Conservation (phyloP, 2,888 invertebrate genomes). For the Baronia brevicornis region DNA sequence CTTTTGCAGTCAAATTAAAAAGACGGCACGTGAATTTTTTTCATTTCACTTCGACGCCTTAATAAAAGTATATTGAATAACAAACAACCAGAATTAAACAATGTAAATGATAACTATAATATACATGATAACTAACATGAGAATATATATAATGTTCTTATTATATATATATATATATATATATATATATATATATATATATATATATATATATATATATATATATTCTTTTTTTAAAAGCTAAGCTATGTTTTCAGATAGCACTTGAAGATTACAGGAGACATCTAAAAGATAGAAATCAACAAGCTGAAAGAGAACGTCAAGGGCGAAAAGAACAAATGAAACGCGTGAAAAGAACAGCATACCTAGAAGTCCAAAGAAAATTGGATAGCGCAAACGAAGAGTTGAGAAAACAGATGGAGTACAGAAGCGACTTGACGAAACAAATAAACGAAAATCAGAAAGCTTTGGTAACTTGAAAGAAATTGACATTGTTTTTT, state of each 20-base stretch:
- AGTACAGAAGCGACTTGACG: slow-evolving; percentile 46
- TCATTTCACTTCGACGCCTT: no score
- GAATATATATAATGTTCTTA: no score
- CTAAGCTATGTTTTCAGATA: slow-evolving; percentile 49
- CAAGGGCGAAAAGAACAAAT: slow-evolving; percentile 35
- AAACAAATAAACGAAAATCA: slow-evolving; percentile 51
- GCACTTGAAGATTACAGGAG: slow-evolving; percentile 45
- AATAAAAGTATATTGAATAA: no score
- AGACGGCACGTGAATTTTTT: no score
- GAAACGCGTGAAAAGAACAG: slow-evolving; percentile 45
- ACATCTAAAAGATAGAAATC: slow-evolving; percentile 36
- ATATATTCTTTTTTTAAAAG: no score
- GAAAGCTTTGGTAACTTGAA: slow-evolving; percentile 37
- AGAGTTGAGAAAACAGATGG: slow-evolving; percentile 45
- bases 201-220: slow-evolving; percentile 1
- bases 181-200: background rate
- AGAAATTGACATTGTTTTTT: no score
- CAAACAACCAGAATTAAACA: no score
- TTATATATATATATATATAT: no score
- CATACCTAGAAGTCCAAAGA: slow-evolving; percentile 40
- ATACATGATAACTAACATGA: no score
- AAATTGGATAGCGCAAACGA: slow-evolving; percentile 41
- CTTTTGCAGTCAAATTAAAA: no score
- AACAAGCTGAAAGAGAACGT: slow-evolving; percentile 34
- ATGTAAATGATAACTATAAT: no score